Conservation (phyloP, 2,113 vertebrate species). For the Rhineura floridana region DNA sequence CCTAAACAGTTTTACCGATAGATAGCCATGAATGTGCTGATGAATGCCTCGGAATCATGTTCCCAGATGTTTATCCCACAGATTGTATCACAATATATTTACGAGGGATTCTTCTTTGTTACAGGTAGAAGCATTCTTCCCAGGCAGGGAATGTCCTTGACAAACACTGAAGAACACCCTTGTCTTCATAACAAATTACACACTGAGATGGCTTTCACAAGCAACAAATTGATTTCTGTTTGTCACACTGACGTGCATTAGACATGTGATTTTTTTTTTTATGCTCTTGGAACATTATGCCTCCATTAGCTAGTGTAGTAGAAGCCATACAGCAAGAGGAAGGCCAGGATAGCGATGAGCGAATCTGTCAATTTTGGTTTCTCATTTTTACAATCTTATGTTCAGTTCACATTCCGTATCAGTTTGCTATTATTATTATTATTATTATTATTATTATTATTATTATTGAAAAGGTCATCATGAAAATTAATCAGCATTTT, state of each 20-base stretch:
- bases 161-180: not conserved
- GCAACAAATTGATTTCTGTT: constrained; percentile 18
- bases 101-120: not conserved
- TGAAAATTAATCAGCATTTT: too few relatives aligned
- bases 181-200: not conserved
- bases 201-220: not conserved
- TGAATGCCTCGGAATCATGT: not conserved
- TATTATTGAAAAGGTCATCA: too few relatives aligned
- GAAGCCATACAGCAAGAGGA: not conserved
- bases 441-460: too few relatives aligned
- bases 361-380: too few relatives aligned
- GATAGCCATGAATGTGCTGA: not conserved
- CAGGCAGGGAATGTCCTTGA: constrained; percentile 7
- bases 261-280: not conserved
- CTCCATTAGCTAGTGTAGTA: not conserved
- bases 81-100: not conserved
- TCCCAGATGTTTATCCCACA: not conserved
- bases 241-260: not conserved
- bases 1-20: not conserved
- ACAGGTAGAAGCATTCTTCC: not conserved
- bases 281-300: not conserved
- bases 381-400: too few relatives aligned
- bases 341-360: too few relatives aligned
- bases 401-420: too few relatives aligned
- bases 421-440: too few relatives aligned